These are phyloP conservation scores for Atlantisia rogersi DNA, from an alignment of 2,113 vertebrate species.

Conservation along the genomic window DNA sequence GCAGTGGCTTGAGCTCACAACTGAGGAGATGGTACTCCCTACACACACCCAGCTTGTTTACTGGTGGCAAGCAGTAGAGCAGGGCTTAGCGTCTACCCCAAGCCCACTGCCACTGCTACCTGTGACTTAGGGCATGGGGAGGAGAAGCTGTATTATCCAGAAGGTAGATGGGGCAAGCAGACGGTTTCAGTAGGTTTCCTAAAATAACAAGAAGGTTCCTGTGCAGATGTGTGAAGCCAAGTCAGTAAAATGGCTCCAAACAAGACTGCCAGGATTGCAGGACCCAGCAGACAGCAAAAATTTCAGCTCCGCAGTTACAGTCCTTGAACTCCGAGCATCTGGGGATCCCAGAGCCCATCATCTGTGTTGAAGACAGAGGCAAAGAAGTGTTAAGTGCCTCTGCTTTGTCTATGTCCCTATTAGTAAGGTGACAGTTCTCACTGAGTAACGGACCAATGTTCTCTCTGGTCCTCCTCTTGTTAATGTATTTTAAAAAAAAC, in stretches of 20 bases:
- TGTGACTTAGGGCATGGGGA: not conserved
- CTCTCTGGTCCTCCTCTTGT: too few species aligned
- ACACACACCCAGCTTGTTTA: not conserved
- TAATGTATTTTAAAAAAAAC: too few species aligned
- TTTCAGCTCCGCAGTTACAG: not conserved
- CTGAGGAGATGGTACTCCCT: not conserved
- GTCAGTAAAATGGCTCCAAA: not conserved
- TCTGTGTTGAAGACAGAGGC: too few species aligned
- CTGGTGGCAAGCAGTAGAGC: not conserved
- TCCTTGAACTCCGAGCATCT: too few species aligned
- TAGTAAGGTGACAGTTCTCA: too few species aligned
- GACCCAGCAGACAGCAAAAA: not conserved
- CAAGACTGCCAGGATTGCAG: not conserved
- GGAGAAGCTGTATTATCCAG: not conserved
- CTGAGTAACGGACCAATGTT: too few species aligned
- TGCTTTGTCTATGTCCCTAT: too few species aligned
- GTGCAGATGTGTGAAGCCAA: not conserved
- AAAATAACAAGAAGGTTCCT: conserved; percentile 27
- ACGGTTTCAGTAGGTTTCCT: conserved; percentile 15
- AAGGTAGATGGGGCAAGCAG: not conserved
- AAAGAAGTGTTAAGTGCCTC: too few species aligned
- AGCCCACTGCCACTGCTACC: not conserved
- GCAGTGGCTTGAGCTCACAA: not conserved
- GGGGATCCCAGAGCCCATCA: too few species aligned
- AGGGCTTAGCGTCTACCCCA: rapidly evolving